Evolutionary conservation across 1,140 invertebrate genomes (phyloP), one percentile per base, ranked within the genome.

Genomic region (Gryon sp.): DNA sequence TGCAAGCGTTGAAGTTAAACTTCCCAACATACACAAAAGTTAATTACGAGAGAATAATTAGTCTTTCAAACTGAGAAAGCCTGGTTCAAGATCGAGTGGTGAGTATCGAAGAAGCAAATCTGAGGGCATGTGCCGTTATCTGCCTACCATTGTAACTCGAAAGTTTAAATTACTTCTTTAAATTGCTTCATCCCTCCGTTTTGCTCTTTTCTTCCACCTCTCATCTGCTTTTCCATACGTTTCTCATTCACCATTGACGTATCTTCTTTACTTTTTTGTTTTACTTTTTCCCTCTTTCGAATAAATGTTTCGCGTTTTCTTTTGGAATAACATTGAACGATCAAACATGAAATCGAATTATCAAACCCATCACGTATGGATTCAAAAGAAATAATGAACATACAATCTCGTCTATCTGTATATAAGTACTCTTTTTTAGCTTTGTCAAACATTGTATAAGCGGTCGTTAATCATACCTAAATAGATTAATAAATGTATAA

Each of bases 111-210:
- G 80, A 80, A 84, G 75, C 72, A 70, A n/a, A 80, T 79, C 78
- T 76, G 69, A 57, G 22, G 40, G 53, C 62, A 55, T 45, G 28
- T 50, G 50, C 65, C 55, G 53, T 76, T 75, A 70, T 78, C 73
- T 78, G 75, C 76, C 68, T 74, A 76, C 78, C 70, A 68, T 76
- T 75, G 59, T 69, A 73, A 65, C 38, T 53, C 63, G 32, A 82
- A 83, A 84, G 63, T 84, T 83, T 81, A 80, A 82, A 84, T 84
- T 84, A 83, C 77, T 83, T 82, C 81, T 80, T 46, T 66, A 52
- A 55, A 68, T 53, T 46, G 75, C 65, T 80, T 80, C 70, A 66
- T 74, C 68, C 65, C 57, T 53, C 28, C 30, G 7, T 45, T 34
- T 34, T 34, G 18, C 41, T 40, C 8, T 52, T 60, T 24, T 53